Base-by-base conservation (phyloP, 2,888 invertebrate species). In the Strigamia maritima region DNA sequence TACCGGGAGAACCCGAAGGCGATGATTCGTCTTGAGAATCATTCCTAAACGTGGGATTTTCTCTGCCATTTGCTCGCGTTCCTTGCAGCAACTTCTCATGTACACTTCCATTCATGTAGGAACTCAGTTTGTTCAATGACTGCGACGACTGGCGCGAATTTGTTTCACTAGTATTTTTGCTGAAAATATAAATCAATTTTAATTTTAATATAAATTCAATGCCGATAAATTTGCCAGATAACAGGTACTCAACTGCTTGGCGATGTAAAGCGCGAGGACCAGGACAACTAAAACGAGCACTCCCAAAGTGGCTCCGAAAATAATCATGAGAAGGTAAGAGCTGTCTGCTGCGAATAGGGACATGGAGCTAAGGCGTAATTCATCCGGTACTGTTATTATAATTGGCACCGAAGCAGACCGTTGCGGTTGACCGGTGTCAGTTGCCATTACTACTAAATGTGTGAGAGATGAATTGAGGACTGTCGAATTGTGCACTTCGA, bases 391-490 rank as follows among this genome's bases (percentile, higher is more conserved):
- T 79, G 87, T 87, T 35, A 89, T 87, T 80, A 88, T 88, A 10
- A 89, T 87, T 1, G 89, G 89, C 28, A 88, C 87, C 84, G 86
- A 89, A 80, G 92, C 89, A 81, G 82, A 79, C 3, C 93, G 81
- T 0, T 94, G 93, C n/a, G 95, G 95, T 24, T 89, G 88, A 19
- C 95, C 96, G 16, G 92, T 92, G 86, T 95, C 96, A 0, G 90
- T 91, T 26, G 95, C 96, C 75, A 93, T 91, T 54, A 93, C 94
- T 74, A 93, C 90, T 78, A 94, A 88, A 86, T 93, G 91, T 75
- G 93, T 90, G 75, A 90, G 89, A 26, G 90, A 88, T 28, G 87
- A 82, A 85, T 89, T 91, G 24, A 86, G 81, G 16, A 81, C 79
- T 12, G 82, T 83, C 2, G 84, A 80, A 31, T 82, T 83, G 65